A percentile compares a stretch with the other conserved stretches of the same genome.
Evolutionary conservation across 2,888 invertebrate species (phyloP).

Genomic region (Nipponacmea schrenckii): DNA sequence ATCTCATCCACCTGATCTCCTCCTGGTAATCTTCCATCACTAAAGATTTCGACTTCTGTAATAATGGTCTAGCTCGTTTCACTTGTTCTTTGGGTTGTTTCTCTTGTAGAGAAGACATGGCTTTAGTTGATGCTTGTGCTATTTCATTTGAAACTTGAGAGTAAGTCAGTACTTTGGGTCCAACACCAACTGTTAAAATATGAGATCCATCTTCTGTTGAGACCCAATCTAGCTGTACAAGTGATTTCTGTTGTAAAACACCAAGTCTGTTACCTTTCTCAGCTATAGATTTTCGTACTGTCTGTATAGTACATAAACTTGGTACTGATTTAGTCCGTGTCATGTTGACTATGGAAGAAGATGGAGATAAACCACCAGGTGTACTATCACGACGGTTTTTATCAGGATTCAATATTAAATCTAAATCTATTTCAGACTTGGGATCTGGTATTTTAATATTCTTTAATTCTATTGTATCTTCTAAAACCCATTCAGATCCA

Average conservation of each 20-base stretch:
- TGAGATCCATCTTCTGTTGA: conserved; percentile 99
- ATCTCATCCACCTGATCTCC: conserved; percentile 96
- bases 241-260: conserved; percentile 62
- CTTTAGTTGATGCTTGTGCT: conserved; percentile 80
- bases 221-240: conserved; percentile 98
- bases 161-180: conserved; percentile 80
- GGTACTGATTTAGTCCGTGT: conserved; percentile 58
- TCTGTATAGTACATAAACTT: conserved; percentile 61
- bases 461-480: conserved; percentile 93
- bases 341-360: conserved; percentile 43
- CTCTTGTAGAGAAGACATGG: conserved; percentile 19
- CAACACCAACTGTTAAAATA: conserved; percentile 94
- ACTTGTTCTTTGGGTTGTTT: conserved; percentile 24
- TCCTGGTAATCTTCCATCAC: conserved; percentile 88
- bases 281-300: conserved; percentile 44
- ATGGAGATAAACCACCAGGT: conserved; percentile 36
- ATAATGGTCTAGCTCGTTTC: conserved; percentile 68
- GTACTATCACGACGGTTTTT: conserved; percentile 12
- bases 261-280: conserved; percentile 47
- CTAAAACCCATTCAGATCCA: conserved; percentile 86
- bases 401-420: conserved; percentile 40
- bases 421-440: conserved; percentile 61
- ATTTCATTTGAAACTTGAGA: conserved; percentile 88
- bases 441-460: conserved; percentile 81
- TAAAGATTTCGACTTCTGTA: conserved; percentile 90